Base-by-base conservation (phyloP, 2,888 invertebrate genomes). In the Netelia fuscicornis region DNA sequence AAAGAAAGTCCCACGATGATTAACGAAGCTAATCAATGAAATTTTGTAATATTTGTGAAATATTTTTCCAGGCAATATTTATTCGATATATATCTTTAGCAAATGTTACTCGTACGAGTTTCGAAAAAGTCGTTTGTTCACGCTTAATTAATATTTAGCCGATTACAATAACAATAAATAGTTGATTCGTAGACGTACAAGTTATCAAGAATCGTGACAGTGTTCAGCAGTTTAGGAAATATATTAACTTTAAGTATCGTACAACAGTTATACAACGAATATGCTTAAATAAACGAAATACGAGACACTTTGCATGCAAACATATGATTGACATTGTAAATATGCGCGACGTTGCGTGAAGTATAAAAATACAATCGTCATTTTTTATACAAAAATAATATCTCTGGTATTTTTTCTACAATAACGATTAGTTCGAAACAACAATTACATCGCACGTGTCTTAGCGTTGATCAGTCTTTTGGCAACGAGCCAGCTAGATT, bases 381-480 rank as follows among this genome's bases (percentile, higher is more conserved):
- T 48, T 48, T 48, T 13, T 10, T 48, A 48, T 13, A 71, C 3
- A 71, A 71, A 70, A 70, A 37, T 54, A 70, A 42, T 58, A 42
- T 75, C 64, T 42, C 75, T 48, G 25, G 30, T 30, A 64, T n/a
- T 65, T 44, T n/a, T 20, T 62, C 13, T 68, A 25, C 2, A 17
- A 60, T 13, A 56, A 56, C 1, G 20, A 74, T 9, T 65, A 56
- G 20, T 74, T 13, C 1, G 54, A 67, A 6, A 44, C 8, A 56
- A 37, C 1, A n/a, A 74, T 17, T 62, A 58, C 25, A 75, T 62
- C 0, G 23, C 54, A 44, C 54, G 48, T 70, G 17, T 70, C 25
- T 64, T 78, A 0, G 30, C 20, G 23, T 70, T 6, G 1, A 71
- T 48, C 20, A 90, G 67, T 83, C 88, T 88, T 81, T 91, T 92